Conservation (phyloP, 2,113 vertebrate genomes). For the Notothenia coriiceps region DNA sequence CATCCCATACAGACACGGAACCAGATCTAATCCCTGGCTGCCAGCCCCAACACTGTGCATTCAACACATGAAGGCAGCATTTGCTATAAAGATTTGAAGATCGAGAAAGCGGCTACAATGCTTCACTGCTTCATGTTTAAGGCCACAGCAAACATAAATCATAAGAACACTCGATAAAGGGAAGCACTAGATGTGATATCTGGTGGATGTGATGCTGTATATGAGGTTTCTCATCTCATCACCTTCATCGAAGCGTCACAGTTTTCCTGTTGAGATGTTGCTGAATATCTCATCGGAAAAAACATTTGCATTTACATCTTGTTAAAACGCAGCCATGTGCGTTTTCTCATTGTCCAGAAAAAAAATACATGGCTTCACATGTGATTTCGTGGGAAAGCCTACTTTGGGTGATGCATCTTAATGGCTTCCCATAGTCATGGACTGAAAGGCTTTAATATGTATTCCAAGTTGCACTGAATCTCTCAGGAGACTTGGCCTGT, state of each 20-base stretch:
- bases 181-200: constrained; percentile 2
- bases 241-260: neutral
- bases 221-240: neutral
- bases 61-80: constrained; percentile 30
- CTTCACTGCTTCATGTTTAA: constrained; percentile 17
- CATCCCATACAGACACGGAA: constrained; percentile 32
- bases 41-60: constrained; percentile 24
- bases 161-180: constrained; percentile 36
- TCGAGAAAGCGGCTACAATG: neutral
- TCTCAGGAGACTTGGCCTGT: constrained; percentile 66
- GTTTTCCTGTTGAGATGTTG: neutral
- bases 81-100: constrained; percentile 32
- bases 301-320: neutral
- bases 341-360: constrained; percentile 16
- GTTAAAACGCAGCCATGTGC: constrained; percentile 3
- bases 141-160: constrained; percentile 15
- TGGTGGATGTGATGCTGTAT: constrained; percentile 3
- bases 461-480: constrained; percentile 58
- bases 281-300: neutral
- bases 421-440: constrained; percentile 46
- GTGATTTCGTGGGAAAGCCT: constrained; percentile 26
- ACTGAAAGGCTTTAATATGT: constrained; percentile 59
- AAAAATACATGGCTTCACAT: constrained; percentile 31
- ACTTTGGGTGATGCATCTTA: constrained; percentile 32
- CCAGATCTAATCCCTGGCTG: constrained; percentile 46